Conservation (phyloP, 2,888 invertebrate species). For the Sicus ferrugineus region DNA sequence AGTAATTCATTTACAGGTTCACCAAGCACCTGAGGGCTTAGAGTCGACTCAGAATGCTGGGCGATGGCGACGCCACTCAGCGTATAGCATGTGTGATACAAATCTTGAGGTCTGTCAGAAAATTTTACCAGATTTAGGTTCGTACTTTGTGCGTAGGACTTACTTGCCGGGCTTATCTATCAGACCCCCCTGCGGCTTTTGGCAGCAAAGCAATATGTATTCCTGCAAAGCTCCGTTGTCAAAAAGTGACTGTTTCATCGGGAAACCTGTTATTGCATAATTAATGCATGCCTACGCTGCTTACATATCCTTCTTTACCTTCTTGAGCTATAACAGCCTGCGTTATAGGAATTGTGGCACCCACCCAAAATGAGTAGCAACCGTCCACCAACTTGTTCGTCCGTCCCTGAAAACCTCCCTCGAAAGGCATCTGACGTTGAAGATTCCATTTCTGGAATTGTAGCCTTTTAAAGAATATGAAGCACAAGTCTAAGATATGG, state of each 20-base stretch:
- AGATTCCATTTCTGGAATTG: slow-evolving; percentile 80
- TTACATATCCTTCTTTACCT: slow-evolving; percentile 47
- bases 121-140: neutral
- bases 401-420: slow-evolving; percentile 97
- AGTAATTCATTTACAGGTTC: slow-evolving; percentile 75
- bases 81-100: slow-evolving; percentile 97
- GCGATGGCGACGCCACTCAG: slow-evolving; percentile 94
- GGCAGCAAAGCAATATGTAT: slow-evolving; percentile 93
- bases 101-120: slow-evolving; percentile 76
- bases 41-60: slow-evolving; percentile 72
- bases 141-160: slow-evolving; percentile 56
- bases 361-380: slow-evolving; percentile 99
- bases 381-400: slow-evolving; percentile 99
- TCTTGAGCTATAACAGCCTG: slow-evolving; percentile 74
- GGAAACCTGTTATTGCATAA: slow-evolving; percentile 41
- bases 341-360: slow-evolving; percentile 88
- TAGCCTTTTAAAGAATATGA: slow-evolving; percentile 31
- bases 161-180: slow-evolving; percentile 96
- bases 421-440: slow-evolving; percentile 89
- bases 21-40: slow-evolving; percentile 71
- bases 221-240: slow-evolving; percentile 90
- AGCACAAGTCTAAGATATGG: neutral
- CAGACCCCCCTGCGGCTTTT: slow-evolving; percentile 85
- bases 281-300: neutral
- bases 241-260: slow-evolving; percentile 68